A percentile compares a stretch with the other conserved stretches of the same genome.
Conservation (phyloP, 30 jellyfish, hydroid and myxozoan species). For the Sanderia malayensis region DNA sequence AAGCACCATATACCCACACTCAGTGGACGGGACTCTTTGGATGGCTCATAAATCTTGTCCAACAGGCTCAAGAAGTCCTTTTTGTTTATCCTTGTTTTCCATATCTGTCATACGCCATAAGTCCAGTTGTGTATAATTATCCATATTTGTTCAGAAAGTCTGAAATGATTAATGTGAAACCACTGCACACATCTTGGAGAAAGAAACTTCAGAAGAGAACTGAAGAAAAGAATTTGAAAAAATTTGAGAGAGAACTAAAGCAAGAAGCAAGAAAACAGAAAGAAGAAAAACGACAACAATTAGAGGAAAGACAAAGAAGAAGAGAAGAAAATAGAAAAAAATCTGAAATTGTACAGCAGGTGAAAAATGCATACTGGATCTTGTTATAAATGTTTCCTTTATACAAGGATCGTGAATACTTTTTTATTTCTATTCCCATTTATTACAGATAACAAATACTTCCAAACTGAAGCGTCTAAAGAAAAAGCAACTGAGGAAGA, state of each 20-base stretch:
- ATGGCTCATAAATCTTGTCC: too few species aligned
- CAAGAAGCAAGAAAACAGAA: slow-evolving; percentile 65
- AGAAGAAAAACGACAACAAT: slow-evolving; percentile 62
- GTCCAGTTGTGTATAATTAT: too few species aligned
- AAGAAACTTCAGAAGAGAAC: slow-evolving; percentile 60
- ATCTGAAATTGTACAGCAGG: slow-evolving; percentile 93
- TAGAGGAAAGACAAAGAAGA: slow-evolving; percentile 74
- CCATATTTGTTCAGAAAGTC: slow-evolving; percentile 66
- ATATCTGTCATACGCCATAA: too few species aligned
- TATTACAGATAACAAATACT: slow-evolving; percentile 61
- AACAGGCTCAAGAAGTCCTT: too few species aligned
- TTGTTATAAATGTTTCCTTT: too few species aligned
- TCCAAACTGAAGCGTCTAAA: slow-evolving; percentile 76
- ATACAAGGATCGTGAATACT: too few species aligned
- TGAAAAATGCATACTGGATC: too few species aligned
- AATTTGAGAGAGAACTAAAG: slow-evolving; percentile 72
- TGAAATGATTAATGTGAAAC: slow-evolving; percentile 79
- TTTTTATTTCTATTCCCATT: too few species aligned
- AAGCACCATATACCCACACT: too few species aligned
- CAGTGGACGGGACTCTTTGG: too few species aligned
- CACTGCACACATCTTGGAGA: slow-evolving; percentile 85
- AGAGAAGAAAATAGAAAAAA: slow-evolving; percentile 85
- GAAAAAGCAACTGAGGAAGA: slow-evolving; percentile 80
- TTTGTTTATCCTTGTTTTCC: too few species aligned
- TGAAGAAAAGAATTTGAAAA: slow-evolving; percentile 55